These are phyloP conservation scores for Nephrotoma appendiculata DNA, from an alignment of 2,888 invertebrate species.

Conservation along the genomic window DNA sequence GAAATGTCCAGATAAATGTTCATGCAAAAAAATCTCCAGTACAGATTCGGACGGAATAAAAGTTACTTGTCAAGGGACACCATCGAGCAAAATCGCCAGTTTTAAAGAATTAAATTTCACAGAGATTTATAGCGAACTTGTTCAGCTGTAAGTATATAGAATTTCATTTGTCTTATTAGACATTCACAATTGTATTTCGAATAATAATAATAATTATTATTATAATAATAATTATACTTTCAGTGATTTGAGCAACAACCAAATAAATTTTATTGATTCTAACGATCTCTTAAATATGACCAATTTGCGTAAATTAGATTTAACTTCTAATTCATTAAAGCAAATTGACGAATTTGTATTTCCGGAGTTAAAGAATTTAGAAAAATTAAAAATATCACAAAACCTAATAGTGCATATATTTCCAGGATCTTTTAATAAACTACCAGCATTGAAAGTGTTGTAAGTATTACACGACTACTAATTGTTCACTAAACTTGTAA, in stretches of 20 bases:
- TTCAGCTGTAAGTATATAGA: conserved; percentile 21
- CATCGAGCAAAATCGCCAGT: conserved; percentile 21
- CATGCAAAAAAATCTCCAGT: conserved; percentile 19
- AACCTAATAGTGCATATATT: conserved; percentile 57
- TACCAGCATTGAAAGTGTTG: conserved; percentile 56
- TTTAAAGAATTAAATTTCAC: conserved; percentile 26
- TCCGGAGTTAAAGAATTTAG: conserved; percentile 48
- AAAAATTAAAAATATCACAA: conserved; percentile 53
- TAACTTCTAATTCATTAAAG: conserved; percentile 56
- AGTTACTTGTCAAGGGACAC: conserved; percentile 24
- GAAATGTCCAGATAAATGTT: conserved; percentile 24
- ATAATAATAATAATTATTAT: background rate
- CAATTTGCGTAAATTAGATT: conserved; percentile 50
- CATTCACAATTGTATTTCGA: background rate
- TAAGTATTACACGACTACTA: conserved; percentile 34
- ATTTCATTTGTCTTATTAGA: conserved; percentile 1
- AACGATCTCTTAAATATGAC: conserved; percentile 61
- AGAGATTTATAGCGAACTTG: conserved; percentile 21
- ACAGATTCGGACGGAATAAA: conserved; percentile 23
- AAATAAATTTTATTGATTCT: conserved; percentile 54
- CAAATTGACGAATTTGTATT: conserved; percentile 54
- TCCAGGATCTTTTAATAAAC: conserved; percentile 53
- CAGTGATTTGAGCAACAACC: conserved; percentile 69
- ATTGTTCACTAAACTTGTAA: too few species aligned
- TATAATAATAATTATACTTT: conserved; percentile 16